phyloP scores from a whole-genome alignment of 2,888 invertebrate genomes.

The Parnassius glacialis region DNA sequence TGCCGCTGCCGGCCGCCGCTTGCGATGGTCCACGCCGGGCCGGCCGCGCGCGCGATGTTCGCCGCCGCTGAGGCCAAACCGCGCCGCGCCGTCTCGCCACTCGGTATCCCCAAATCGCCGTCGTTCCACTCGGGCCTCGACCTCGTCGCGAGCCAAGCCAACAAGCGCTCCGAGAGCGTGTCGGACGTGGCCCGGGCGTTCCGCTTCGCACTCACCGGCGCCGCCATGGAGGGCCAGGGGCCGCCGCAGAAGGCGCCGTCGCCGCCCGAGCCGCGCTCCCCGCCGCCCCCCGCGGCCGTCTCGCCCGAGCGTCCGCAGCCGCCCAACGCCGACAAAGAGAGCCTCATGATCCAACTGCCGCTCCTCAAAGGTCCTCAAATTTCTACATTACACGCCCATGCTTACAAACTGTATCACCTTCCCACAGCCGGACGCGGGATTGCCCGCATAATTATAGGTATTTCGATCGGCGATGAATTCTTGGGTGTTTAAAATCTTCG shows the following conservation, averaged over 20 bases:
- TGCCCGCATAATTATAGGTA: conserved; percentile 36
- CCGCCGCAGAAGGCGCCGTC: conserved; percentile 66
- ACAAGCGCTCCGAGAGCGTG: conserved; percentile 72
- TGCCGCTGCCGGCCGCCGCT: conserved; percentile 79
- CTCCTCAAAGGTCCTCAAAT: conserved; percentile 73
- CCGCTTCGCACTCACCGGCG: conserved; percentile 68
- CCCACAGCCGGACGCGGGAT: conserved; percentile 24
- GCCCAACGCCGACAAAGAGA: conserved; percentile 64
- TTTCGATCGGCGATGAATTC: conserved; percentile 38
- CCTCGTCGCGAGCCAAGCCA: conserved; percentile 84
- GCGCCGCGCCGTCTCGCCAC: conserved; percentile 80
- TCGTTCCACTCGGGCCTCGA: conserved; percentile 93
- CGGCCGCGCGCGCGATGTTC: conserved; percentile 79
- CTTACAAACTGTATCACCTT: conserved; percentile 29
- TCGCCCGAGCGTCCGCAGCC: conserved; percentile 59
- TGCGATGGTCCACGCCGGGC: conserved; percentile 81
- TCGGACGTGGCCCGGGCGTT: conserved; percentile 76
- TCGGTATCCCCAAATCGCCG: conserved; percentile 92
- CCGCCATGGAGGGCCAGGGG: conserved; percentile 66
- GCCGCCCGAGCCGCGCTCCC: conserved; percentile 68
- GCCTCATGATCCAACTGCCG: conserved; percentile 75
- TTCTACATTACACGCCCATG: conserved; percentile 6
- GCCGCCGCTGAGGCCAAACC: conserved; percentile 76
- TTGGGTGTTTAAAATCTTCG: not conserved
- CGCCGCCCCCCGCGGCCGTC: conserved; percentile 40